Conservation (phyloP, 2,113 vertebrate species). For the Caretta caretta region DNA sequence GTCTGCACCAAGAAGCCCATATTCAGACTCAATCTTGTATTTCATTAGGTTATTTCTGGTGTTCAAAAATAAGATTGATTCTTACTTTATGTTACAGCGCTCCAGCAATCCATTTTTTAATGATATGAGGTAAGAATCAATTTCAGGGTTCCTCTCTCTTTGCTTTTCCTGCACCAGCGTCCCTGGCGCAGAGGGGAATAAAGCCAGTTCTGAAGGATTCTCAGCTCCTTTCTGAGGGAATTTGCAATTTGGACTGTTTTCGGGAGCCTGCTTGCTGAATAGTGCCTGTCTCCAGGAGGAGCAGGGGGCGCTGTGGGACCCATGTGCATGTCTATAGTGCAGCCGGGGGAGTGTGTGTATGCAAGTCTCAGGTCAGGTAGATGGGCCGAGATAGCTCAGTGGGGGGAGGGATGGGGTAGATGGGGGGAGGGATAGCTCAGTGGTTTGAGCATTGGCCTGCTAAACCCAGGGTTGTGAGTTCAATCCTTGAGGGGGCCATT, state of each 20-base stretch:
- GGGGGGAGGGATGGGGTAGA: too few species aligned
- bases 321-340: not conserved
- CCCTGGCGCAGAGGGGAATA: conserved; percentile 19
- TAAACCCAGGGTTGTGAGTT: too few species aligned
- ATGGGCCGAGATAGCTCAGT: too few species aligned
- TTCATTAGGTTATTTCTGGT: conserved; percentile 81
- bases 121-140: conserved; percentile 81
- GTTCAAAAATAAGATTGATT: conserved; percentile 82
- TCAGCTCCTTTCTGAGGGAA: conserved; percentile 38
- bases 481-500: too few species aligned
- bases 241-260: not conserved
- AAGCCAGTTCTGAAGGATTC: conserved; percentile 51
- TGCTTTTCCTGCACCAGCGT: conserved; percentile 54
- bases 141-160: conserved; percentile 60
- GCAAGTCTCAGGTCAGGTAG: too few species aligned
- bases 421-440: too few species aligned
- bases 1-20: conserved; percentile 76
- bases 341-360: too few species aligned
- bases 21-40: conserved; percentile 80
- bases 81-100: conserved; percentile 79
- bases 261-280: not conserved
- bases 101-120: conserved; percentile 81
- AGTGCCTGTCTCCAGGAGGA: not conserved
- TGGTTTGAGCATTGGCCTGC: too few species aligned
- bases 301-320: not conserved